Percentiles rank a stretch among this genome's conserved stretches.
These are phyloP conservation scores for Macaria liturata DNA, from an alignment of 2,888 invertebrate genomes.

Conservation along the genomic window DNA sequence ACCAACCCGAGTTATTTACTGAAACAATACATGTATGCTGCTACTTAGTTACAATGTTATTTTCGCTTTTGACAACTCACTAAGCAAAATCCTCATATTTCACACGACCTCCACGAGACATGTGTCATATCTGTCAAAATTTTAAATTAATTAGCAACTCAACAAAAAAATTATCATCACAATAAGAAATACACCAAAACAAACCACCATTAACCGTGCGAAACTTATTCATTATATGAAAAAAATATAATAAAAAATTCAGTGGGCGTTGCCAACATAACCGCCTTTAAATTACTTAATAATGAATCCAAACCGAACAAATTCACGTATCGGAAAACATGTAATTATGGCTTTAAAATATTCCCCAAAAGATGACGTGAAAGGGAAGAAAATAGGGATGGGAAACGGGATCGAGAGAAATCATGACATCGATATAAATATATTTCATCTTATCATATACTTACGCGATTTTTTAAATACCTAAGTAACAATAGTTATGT, in stretches of 20 bases:
- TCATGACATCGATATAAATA: too few relatives aligned
- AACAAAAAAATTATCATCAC: slow-evolving; percentile 20
- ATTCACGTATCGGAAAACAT: slow-evolving; percentile 73
- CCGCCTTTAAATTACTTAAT: slow-evolving; percentile 70
- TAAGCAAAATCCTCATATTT: too few relatives aligned
- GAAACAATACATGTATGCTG: too few relatives aligned
- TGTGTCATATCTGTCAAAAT: slow-evolving; percentile 18
- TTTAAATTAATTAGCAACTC: slow-evolving; percentile 30
- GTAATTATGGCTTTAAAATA: slow-evolving; percentile 67
- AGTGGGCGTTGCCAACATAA: slow-evolving; percentile 68
- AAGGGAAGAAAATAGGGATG: slow-evolving; percentile 39
- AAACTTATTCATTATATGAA: slow-evolving; percentile 42
- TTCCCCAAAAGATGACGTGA: slow-evolving; percentile 43
- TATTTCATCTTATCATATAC: too few relatives aligned
- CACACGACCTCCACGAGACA: too few relatives aligned
- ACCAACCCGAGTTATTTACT: too few relatives aligned
- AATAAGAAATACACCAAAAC: slow-evolving; percentile 29
- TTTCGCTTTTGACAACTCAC: neutral
- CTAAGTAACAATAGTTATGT: too few relatives aligned
- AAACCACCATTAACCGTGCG: slow-evolving; percentile 57
- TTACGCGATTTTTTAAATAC: too few relatives aligned
- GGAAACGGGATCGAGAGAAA: neutral
- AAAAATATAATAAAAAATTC: slow-evolving; percentile 37
- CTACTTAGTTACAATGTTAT: neutral
- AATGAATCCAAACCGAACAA: slow-evolving; percentile 66